These are phyloP conservation scores for Amblyopsis hoosieri DNA, from an alignment of 2,797 vertebrate species.

Conservation along the genomic window DNA sequence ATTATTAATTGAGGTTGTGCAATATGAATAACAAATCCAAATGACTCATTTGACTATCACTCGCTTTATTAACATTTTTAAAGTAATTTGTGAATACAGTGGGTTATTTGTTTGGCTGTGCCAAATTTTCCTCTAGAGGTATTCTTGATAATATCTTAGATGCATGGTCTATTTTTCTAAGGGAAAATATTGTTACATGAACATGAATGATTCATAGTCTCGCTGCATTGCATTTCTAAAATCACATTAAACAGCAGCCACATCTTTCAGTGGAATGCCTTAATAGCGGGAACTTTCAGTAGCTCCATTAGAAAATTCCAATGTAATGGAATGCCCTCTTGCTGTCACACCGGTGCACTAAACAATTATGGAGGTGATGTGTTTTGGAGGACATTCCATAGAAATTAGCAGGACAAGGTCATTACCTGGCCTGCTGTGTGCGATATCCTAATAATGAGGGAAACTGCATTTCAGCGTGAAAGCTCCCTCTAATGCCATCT, in stretches of 20 bases:
- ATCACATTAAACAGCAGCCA: not conserved
- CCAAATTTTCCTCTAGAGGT: no score
- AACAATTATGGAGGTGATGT: slow-evolving; percentile 23
- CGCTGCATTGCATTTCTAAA: no score
- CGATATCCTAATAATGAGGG: slow-evolving; percentile 30
- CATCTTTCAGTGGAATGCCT: slow-evolving; percentile 4
- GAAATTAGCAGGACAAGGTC: slow-evolving; percentile 58
- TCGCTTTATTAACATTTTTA: no score
- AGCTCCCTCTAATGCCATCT: slow-evolving; percentile 27
- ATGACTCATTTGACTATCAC: no score
- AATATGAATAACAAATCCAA: no score
- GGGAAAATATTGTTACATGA: no score
- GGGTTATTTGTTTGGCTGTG: no score
- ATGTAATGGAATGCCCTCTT: slow-evolving; percentile 13
- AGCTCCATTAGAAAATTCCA: slow-evolving; percentile 29
- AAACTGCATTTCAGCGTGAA: slow-evolving; percentile 47
- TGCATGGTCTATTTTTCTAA: no score
- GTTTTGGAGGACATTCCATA: slow-evolving; percentile 37
- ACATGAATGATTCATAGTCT: no score
- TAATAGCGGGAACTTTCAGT: slow-evolving; percentile 23
- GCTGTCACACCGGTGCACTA: slow-evolving; percentile 26
- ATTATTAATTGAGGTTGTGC: no score
- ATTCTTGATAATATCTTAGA: no score
- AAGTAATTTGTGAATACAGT: no score
- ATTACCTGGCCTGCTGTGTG: slow-evolving; percentile 25